Evolutionary conservation across 1,140 invertebrate genomes (phyloP), one percentile per base, ranked within the genome.

Genomic region (Tetragonula clypearis): DNA sequence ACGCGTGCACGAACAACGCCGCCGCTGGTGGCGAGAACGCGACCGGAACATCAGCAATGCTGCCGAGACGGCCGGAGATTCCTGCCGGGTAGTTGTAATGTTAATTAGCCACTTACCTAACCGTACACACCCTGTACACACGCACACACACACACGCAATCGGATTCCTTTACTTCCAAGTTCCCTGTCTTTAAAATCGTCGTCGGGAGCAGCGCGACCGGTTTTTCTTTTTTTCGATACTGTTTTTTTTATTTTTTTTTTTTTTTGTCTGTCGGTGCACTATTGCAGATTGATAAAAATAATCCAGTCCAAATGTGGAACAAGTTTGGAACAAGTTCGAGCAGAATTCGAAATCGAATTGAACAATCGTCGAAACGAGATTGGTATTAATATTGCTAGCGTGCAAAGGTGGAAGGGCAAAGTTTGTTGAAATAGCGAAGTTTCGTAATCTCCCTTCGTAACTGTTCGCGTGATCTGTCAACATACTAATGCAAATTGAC

Each of bases 21-120:
- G 26, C 56, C 79, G 68, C 8, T 62, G 82, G 55, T 62, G 82
- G 55, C 23, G 82, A 87, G 82, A 82, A 88, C 78, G 66, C 69
- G 86, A 82, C 79, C 56, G 80, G 86, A 79, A 87, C 49, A 77
- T 84, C 84, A 83, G 81, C 75, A 84, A 72, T 79, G 71, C 62
- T 72, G 41, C 71, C 66, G 66, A 74, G 77, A 81, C 73, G 86
- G 69, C 79, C 85, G 85, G 81, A 90, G 90, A 90, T 90, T 92
- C 85, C 86, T 88, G 85, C 58, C 86, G 88, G 86, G 87, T 91
- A 91, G 91, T 92, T 93, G 92, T 93, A 93, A 94, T 94, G 94
- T 94, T 94, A 94, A 94, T 94, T 94, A 94, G 92, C 91, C 93
- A 93, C 90, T 93, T 93, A 93, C 91, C 88, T 91, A 92, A 90